phyloP scores from a whole-genome alignment of 1,140 invertebrate genomes.

The Akabosia matsudoensis region DNA sequence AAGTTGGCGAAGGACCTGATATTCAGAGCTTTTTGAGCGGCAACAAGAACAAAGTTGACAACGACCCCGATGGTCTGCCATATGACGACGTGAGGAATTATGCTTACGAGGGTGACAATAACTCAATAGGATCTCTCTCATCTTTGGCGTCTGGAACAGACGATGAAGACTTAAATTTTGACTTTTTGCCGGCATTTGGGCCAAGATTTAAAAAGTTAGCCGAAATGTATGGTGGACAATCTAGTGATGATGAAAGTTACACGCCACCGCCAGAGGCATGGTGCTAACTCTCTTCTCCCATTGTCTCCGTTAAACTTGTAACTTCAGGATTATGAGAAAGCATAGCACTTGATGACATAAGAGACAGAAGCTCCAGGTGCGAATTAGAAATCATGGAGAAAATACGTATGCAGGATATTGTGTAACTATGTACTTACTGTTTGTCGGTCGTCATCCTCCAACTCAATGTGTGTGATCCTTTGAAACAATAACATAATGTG shows the following conservation, averaged over 20 bases:
- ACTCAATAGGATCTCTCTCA: constrained; percentile 84
- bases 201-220: constrained; percentile 93
- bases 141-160: constrained; percentile 91
- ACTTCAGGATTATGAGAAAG: background rate
- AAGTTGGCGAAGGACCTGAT: constrained; percentile 64
- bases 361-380: too few species aligned
- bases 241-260: constrained; percentile 69
- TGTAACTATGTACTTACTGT: background rate
- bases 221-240: constrained; percentile 93
- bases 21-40: constrained; percentile 86
- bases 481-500: constrained; percentile 16
- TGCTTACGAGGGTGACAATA: constrained; percentile 93
- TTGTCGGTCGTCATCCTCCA: background rate
- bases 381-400: too few species aligned
- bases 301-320: background rate
- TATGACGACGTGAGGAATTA: constrained; percentile 94
- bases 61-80: constrained; percentile 82
- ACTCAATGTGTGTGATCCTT: constrained; percentile 17
- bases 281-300: constrained; percentile 57
- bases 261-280: constrained; percentile 65
- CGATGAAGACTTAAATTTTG: constrained; percentile 92
- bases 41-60: constrained; percentile 83
- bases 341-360: too few species aligned
- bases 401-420: background rate
- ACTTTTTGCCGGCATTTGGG: constrained; percentile 93